Base-by-base conservation (phyloP, 2,797 vertebrate species). In the Odontamblyopus lacepedii region DNA sequence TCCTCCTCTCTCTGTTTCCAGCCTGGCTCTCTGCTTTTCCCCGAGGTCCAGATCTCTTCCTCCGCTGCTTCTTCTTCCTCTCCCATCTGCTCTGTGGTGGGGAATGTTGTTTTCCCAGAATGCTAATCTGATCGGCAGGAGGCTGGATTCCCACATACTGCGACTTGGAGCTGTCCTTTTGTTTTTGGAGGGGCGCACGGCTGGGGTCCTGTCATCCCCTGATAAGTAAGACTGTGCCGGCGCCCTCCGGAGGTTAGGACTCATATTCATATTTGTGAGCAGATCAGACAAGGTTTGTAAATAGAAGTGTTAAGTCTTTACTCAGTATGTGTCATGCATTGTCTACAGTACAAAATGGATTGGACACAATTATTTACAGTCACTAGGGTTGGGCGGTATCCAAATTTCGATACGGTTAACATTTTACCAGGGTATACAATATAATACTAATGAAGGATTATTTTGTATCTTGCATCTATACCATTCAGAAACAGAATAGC, bases 101-200 rank as follows among this genome's bases (percentile, higher is more conserved):
- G 89, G 91, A 83, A 78, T 88, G 85, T 89, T 89, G 88, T 92
- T 92, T 93, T 93, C 88, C 87, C 91, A 91, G 89, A 92, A 93
- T 93, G 89, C 78, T 89, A 93, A 90, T 91, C 82, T 85, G 85
- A 82, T 64, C 85, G 30, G 1, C 60, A 82, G 88, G 86, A 38
- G 88, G 81, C 75, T 83, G 82, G 67, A 84, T 92, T 93, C 92
- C 89, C 92, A 92, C 91, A 92, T 87, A 90, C 72, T 78, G 74
- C 75, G 72, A 79, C 73, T 32, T 59, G 75, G 74, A 66, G 83
- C 87, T 86, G 80, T 86, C 81, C 78, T 76, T 88, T 85, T 86
- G 88, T 92, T 91, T 90, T 82, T 30, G 62, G 65, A 67, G 23
- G 72, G 77, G 73, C 55, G 72, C 82, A 83, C 82, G 51, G 80